Base-by-base conservation (phyloP, 92 coral and sea anemone species). In the Pocillopora meandrina region DNA sequence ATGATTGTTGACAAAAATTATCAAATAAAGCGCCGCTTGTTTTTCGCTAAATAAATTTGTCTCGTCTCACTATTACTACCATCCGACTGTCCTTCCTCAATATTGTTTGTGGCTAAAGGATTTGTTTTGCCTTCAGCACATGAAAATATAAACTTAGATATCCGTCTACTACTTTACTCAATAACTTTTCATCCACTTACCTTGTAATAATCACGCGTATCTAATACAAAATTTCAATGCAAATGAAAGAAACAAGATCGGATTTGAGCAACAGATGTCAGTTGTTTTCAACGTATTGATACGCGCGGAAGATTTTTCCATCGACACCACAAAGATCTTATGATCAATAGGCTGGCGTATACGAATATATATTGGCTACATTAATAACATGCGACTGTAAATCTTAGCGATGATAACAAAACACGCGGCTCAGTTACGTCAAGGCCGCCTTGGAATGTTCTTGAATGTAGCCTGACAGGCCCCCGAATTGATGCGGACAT, bases 331-430 rank as follows among this genome's bases (percentile, higher is more conserved):
- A 58, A 71, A 70, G 55, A 70, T 61, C 65, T 14, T 75, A n/a
- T 26, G 49, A 60, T 21, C 15, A 19, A 47, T 59, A n/a, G 31
- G 9, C 76, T 34, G 36, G 36, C 76, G 23, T 71, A 59, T 58
- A 42, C 34, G 71, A 42, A 59, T 81, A 42, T 42, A 42, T 42
- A 81, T 81, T 81, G 85, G 85, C 77, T 81, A 81, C 85, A 81
- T 70, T 81, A 56, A 70, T 71, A 57, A 33, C 76, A 70, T 35
- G 47, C 36, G 49, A 26, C 20, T 21, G 69, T 60, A 71, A 71
- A 60, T 20, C 33, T 68, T 65, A 5, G 56, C 83, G 33, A 56
- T 58, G 60, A 59, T 58, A 71, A 42, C 76, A 59, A 81, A 26
- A 21, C 33, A 59, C 52, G 52, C 52, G 52, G 8, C 52, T 42